Conservation (phyloP, 2,113 vertebrate genomes). For the Sphaerodactylus townsendi region DNA sequence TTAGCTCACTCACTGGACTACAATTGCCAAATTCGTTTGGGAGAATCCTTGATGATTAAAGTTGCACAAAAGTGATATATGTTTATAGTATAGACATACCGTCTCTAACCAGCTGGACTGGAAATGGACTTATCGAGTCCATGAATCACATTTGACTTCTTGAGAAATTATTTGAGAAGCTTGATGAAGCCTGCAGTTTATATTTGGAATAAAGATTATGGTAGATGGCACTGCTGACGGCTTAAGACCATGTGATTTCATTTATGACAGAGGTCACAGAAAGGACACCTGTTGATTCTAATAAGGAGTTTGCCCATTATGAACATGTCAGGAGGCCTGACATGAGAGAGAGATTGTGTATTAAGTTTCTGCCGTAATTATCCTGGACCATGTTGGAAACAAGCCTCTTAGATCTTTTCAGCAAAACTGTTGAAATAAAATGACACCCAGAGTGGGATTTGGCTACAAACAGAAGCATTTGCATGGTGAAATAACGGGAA, state of each 20-base stretch:
- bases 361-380: not conserved
- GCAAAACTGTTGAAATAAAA: not conserved
- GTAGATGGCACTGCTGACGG: not conserved
- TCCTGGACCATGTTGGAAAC: not conserved
- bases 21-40: too few relatives aligned
- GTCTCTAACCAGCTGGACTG: not conserved
- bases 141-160: not conserved
- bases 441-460: not conserved
- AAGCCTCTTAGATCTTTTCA: not conserved
- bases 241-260: not conserved
- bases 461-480: not conserved
- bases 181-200: slow-evolving; percentile 1
- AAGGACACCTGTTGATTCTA: not conserved
- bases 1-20: not conserved
- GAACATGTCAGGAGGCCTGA: not conserved
- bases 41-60: too few relatives aligned
- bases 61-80: too few relatives aligned
- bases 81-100: too few relatives aligned
- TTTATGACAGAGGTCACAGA: slow-evolving; percentile 9
- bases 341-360: not conserved
- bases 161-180: slow-evolving; percentile 7
- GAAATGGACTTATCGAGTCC: not conserved
- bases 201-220: slow-evolving; percentile 8
- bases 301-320: not conserved
- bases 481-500: not conserved